Base-by-base conservation (phyloP, 2,888 invertebrate genomes). In the Plusia festucae region DNA sequence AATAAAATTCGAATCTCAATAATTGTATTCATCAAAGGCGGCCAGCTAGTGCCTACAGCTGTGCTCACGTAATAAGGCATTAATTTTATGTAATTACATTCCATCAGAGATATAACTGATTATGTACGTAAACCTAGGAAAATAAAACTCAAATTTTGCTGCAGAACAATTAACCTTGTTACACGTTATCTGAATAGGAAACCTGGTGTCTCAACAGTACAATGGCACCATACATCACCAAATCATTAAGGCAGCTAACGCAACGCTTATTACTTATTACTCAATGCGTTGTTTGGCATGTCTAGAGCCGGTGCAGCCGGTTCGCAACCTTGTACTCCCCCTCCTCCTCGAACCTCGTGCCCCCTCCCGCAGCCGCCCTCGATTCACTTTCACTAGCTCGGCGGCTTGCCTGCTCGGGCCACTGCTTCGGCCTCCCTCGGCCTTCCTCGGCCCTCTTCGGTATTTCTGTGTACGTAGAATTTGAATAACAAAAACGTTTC, bases 261-360 rank as follows among this genome's bases (percentile, higher is more conserved):
- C 92, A 93, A 93, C 84, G 84, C 84, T 90, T 90, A 91, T 90
- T 91, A 88, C 87, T 86, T 89, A 90, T 93, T 94, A 93, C 94
- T 89, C 93, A 93, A 93, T 88, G 81, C 81, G 90, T 88, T 89
- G 91, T 91, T 92, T 90, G 87, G 92, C 91, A 88, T 88, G 90
- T 88, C 87, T 91, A 85, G 84, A 88, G 89, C 87, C 85, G 83
- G 88, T 86, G 88, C 84, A 87, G 91, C 91, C 88, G 88, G 91
- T 91, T 90, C 88, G 90, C 93, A 94, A 91, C 94, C 94, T 94
- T 93, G 94, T 86, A 78, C 80, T 83, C 86, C 85, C 82, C 75
- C 78, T 71, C 62, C 69, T 76, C 67, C 65, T 59, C 66, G 70
- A 60, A 1, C 40, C 40, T n/a, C 40, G n/a, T 7, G 40, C 40